Evolutionary conservation across 2,113 vertebrate genomes (phyloP).

Genomic region (Pao palembangensis): DNA sequence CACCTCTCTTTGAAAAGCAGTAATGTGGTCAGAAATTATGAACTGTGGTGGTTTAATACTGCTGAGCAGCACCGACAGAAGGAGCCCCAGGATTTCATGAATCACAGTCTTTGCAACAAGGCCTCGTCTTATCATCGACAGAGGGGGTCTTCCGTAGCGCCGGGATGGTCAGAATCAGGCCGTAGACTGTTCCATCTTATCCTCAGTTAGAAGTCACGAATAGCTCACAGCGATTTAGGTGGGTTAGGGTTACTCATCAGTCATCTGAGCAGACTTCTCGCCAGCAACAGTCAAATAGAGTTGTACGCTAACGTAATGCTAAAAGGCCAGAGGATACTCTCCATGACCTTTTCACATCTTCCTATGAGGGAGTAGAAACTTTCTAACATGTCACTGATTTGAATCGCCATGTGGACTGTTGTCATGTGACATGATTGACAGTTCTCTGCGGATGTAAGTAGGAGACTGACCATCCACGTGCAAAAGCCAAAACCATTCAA

Average conservation of each 20-base stretch:
- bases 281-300: too few species aligned
- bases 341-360: too few species aligned
- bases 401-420: too few species aligned
- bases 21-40: neutral
- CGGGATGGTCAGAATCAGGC: slow-evolving; percentile 12
- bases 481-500: too few species aligned
- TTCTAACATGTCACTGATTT: too few species aligned
- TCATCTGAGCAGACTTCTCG: neutral
- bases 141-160: slow-evolving; percentile 14
- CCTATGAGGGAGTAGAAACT: too few species aligned
- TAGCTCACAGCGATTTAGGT: neutral
- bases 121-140: slow-evolving; percentile 23
- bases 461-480: neutral
- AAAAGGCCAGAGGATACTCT: too few species aligned
- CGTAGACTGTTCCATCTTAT: neutral
- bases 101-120: slow-evolving; percentile 29
- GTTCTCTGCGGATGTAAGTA: neutral
- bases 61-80: neutral
- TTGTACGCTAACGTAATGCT: too few species aligned
- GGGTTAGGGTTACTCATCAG: neutral
- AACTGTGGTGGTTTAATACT: neutral
- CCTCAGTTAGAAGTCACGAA: neutral
- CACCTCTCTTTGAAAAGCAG: neutral
- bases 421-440: neutral
- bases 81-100: neutral